These are phyloP conservation scores for Trisateles emortualis DNA, from an alignment of 2,888 invertebrate species.

Conservation along the genomic window DNA sequence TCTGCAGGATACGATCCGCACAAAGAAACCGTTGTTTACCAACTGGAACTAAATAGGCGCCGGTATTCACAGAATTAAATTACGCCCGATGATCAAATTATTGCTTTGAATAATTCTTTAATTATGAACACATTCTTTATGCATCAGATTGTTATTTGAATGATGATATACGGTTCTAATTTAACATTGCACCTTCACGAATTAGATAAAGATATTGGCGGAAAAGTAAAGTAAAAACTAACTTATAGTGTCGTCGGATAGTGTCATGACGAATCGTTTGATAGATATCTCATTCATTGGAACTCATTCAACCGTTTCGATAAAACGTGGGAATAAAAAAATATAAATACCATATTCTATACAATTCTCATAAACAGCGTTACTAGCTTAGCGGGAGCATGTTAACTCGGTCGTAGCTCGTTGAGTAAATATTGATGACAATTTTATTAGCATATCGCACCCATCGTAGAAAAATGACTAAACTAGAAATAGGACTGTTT, in stretches of 20 bases:
- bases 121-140: slow-evolving; percentile 19
- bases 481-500: too few species aligned
- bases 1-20: slow-evolving; percentile 39
- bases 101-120: slow-evolving; percentile 25
- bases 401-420: slow-evolving; percentile 24
- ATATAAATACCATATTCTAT: slow-evolving; percentile 15
- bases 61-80: slow-evolving; percentile 27
- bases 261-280: slow-evolving; percentile 41
- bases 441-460: slow-evolving; percentile 18
- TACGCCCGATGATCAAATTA: slow-evolving; percentile 24
- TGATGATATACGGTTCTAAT: slow-evolving; percentile 11
- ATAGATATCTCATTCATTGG: slow-evolving; percentile 44
- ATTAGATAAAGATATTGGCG: slow-evolving; percentile 23
- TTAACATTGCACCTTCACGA: slow-evolving; percentile 2
- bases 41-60: slow-evolving; percentile 35
- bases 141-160: slow-evolving; percentile 25
- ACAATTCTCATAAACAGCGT: slow-evolving; percentile 26
- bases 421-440: slow-evolving; percentile 34
- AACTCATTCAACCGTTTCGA: slow-evolving; percentile 36
- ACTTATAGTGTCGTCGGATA: slow-evolving; percentile 18
- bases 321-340: slow-evolving; percentile 40
- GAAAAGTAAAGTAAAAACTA: slow-evolving; percentile 20
- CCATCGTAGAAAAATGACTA: too few species aligned
- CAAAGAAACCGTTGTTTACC: slow-evolving; percentile 42
- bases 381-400: slow-evolving; percentile 36